Base-by-base conservation (phyloP, 1,140 invertebrate genomes). In the Eurosta solidaginis region DNA sequence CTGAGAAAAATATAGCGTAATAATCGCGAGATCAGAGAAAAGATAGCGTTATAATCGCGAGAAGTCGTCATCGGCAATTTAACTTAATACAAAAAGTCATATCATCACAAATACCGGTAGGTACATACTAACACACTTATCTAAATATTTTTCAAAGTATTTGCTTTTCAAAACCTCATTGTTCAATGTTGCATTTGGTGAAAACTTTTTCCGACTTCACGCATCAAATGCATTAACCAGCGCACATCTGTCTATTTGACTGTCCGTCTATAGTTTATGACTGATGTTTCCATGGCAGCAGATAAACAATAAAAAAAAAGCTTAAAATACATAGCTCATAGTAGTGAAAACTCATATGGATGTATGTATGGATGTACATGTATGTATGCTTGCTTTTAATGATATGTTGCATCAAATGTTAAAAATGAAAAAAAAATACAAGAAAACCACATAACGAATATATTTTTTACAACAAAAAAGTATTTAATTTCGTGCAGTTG, bases 201-300 rank as follows among this genome's bases (percentile, higher is more conserved):
- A 68, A 68, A 68, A 68, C 33, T 68, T 68, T 68, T 68, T n/a
- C n/a, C 33, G 40, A 68, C 59, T 68, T 68, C 33, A 68, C 59
- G 59, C 59, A 68, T 68, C 59, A 12, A 68, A 68, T 68, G 59
- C 59, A 68, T 68, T 68, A 68, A 68, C 59, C 40, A 36, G 33
- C 59, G 29, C 33, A 68, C 20, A 33, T 40, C 33, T 3, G 59
- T 40, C 33, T 3, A 20, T 5, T 33, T 14, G 50, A 7, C 29
- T 3, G 54, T 1, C 54, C 36, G 29, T n/a, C 17, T 17, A 33
- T 5, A 63, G n/a, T 63, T 29, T 20, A 20, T 59, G 29, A 10
- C 29, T 59, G 54, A 33, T 22, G 59, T 42, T 68, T 68, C 17
- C 59, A 68, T 12, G 33, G 59, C n/a, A 2, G 27, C 33, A 40